These are phyloP conservation scores for Epicauta chinensis DNA, from an alignment of 1,140 invertebrate genomes.

Conservation along the genomic window DNA sequence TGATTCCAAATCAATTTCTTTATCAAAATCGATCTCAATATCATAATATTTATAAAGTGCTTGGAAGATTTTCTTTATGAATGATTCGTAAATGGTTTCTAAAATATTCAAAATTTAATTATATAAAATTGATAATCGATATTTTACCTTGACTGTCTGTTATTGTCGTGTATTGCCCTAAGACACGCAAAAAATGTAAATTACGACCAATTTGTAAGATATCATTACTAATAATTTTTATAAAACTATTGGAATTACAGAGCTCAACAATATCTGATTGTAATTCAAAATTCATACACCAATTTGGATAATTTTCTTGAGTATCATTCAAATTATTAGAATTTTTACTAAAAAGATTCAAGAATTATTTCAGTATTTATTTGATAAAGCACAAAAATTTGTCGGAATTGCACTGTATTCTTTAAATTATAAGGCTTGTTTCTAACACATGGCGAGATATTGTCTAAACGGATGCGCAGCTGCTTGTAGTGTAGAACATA, in stretches of 20 bases:
- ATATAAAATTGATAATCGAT: too few relatives aligned
- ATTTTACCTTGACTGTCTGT: slow-evolving; percentile 20
- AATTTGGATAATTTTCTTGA: slow-evolving; percentile 5
- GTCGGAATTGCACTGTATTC: too few relatives aligned
- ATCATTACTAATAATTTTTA: slow-evolving; percentile 29
- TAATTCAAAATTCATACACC: slow-evolving; percentile 20
- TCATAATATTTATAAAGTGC: slow-evolving; percentile 21
- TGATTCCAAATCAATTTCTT: not conserved
- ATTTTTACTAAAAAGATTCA: slow-evolving; percentile 5
- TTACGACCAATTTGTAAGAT: slow-evolving; percentile 37
- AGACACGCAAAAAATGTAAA: slow-evolving; percentile 31
- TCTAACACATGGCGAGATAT: too few relatives aligned
- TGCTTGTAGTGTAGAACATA: too few relatives aligned
- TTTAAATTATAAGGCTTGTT: too few relatives aligned
- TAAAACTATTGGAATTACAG: slow-evolving; percentile 20
- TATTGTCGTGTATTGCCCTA: slow-evolving; percentile 31
- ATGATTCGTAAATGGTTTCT: slow-evolving; percentile 34
- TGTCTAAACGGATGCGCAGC: too few relatives aligned
- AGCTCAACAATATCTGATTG: slow-evolving; percentile 12
- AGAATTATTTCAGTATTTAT: too few relatives aligned
- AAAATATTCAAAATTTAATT: slow-evolving; percentile 6
- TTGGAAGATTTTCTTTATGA: slow-evolving; percentile 23
- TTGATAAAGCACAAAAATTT: too few relatives aligned
- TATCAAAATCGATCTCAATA: slow-evolving; percentile 2
- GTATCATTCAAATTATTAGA: not conserved